These are phyloP conservation scores for Aleiodes sp. DNA, from an alignment of 1,140 invertebrate species.

Conservation along the genomic window DNA sequence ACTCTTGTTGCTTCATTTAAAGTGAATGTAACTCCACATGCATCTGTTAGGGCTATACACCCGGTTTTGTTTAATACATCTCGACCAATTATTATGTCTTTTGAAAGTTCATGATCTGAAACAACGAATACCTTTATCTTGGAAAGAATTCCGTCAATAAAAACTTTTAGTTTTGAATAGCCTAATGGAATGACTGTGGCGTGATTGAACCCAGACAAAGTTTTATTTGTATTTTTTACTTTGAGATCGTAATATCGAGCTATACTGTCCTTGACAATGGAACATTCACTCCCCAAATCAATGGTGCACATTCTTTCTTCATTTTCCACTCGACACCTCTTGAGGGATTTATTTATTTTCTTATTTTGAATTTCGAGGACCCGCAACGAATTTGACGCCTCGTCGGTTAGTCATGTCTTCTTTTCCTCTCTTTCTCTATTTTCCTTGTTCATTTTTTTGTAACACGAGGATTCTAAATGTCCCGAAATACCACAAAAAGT, in stretches of 20 bases:
- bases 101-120: neutral
- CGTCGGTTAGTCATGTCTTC: neutral
- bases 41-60: neutral
- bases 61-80: slow-evolving; percentile 16
- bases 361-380: neutral
- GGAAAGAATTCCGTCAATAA: slow-evolving; percentile 12
- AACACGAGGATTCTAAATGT: neutral
- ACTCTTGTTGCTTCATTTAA: neutral
- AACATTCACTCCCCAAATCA: slow-evolving; percentile 34
- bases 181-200: slow-evolving; percentile 7
- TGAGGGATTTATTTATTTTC: neutral
- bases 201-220: slow-evolving; percentile 19
- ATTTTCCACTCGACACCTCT: slow-evolving; percentile 7
- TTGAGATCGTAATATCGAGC: neutral
- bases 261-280: slow-evolving; percentile 25
- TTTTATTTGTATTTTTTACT: slow-evolving; percentile 3
- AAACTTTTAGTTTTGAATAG: neutral
- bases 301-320: slow-evolving; percentile 6
- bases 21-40: neutral
- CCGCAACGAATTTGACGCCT: neutral
- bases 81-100: slow-evolving; percentile 26
- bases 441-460: neutral
- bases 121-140: slow-evolving; percentile 22
- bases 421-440: neutral
- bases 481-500: neutral